phyloP scores from a whole-genome alignment of 2,113 vertebrate species.

The Pseudorasbora parva region DNA sequence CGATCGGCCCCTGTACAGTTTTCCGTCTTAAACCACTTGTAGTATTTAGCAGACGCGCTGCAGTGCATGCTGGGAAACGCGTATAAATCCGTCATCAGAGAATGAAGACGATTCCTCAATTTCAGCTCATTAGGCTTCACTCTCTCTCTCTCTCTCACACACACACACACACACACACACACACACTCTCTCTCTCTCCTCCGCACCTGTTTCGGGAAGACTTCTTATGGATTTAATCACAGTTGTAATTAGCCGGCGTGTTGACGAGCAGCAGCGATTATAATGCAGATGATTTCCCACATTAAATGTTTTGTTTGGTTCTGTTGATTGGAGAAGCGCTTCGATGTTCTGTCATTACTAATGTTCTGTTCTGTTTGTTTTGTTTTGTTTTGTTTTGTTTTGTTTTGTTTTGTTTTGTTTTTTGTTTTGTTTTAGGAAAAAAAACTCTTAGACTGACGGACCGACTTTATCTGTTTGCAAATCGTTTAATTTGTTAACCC shows the following conservation, averaged over 20 bases:
- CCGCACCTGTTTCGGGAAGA: slow-evolving; percentile 99
- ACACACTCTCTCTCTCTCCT: too few species aligned
- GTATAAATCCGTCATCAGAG: slow-evolving; percentile 99
- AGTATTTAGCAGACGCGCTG: slow-evolving; percentile 98
- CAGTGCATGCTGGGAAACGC: slow-evolving; percentile 85
- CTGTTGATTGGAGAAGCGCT: too few species aligned
- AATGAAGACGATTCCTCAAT: slow-evolving; percentile 99
- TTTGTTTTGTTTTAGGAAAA: slow-evolving; percentile 89
- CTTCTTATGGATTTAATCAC: slow-evolving; percentile 99
- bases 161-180: too few species aligned
- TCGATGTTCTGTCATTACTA: too few species aligned
- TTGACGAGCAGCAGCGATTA: slow-evolving; percentile 99
- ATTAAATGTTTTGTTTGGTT: slow-evolving; percentile 99
- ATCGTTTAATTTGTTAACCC: slow-evolving; percentile 96
- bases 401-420: slow-evolving; percentile 99
- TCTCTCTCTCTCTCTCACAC: too few species aligned
- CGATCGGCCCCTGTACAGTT: slow-evolving; percentile 66
- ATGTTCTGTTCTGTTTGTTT: too few species aligned
- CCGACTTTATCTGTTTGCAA: slow-evolving; percentile 94
- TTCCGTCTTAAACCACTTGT: slow-evolving; percentile 80
- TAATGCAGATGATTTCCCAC: slow-evolving; percentile 99
- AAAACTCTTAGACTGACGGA: slow-evolving; percentile 86
- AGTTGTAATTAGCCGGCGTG: slow-evolving; percentile 99
- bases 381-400: slow-evolving; percentile 99
- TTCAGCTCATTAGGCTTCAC: slow-evolving; percentile 99